A percentile compares a stretch with the other conserved stretches of the same genome.
Conservation (phyloP, 1,140 invertebrate genomes). For the Anastrepha obliqua region DNA sequence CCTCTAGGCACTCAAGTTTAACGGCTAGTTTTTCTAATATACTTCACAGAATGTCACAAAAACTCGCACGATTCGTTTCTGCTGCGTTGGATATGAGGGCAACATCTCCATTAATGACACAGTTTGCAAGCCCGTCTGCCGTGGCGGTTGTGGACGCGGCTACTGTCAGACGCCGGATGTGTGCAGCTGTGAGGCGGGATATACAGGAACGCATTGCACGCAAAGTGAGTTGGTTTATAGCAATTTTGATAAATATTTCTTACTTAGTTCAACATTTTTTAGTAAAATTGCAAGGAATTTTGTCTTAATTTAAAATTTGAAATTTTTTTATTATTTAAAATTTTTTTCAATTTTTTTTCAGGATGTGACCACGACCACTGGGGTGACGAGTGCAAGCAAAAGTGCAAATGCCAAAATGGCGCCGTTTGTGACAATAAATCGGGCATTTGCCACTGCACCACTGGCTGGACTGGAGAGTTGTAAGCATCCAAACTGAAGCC, state of each 20-base stretch:
- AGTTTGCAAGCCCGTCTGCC: constrained; percentile 69
- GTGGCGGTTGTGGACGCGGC: constrained; percentile 72
- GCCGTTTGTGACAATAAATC: constrained; percentile 71
- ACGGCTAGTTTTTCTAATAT: background rate
- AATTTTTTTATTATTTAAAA: too few species aligned
- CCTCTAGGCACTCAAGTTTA: constrained; percentile 44
- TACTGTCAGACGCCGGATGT: constrained; percentile 68
- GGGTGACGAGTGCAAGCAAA: constrained; percentile 70
- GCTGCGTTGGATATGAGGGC: constrained; percentile 71
- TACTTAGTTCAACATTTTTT: background rate
- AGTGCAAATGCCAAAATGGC: constrained; percentile 67
- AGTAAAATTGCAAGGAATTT: background rate
- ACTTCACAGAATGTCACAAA: constrained; percentile 60
- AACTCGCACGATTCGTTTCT: constrained; percentile 71
- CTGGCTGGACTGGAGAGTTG: constrained; percentile 70
- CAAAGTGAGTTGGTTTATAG: constrained; percentile 64
- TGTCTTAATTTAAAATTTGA: background rate
- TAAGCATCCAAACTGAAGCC: constrained; percentile 56
- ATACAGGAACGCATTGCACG: constrained; percentile 70
- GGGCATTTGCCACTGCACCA: constrained; percentile 68
- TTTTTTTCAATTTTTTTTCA: constrained; percentile 47
- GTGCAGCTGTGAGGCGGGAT: constrained; percentile 71
- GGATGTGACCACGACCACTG: constrained; percentile 72
- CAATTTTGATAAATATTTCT: background rate
- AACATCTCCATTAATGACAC: constrained; percentile 70